Base-by-base conservation (phyloP, 2,888 invertebrate genomes). In the Tinea trinotella region DNA sequence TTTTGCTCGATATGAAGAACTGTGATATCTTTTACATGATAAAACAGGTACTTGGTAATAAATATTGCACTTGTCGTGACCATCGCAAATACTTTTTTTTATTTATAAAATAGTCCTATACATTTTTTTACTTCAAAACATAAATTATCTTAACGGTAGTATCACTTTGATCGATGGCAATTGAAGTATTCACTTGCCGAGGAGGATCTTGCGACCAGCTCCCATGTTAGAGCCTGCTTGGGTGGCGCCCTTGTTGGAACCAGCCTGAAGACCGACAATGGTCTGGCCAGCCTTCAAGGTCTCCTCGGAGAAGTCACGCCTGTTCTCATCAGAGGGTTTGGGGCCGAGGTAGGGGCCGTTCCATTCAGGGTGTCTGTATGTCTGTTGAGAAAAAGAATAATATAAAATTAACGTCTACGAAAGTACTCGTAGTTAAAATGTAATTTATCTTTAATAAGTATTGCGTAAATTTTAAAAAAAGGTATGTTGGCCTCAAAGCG, bases 241-340 rank as follows among this genome's bases (percentile, higher is more conserved):
- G 57, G 93, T 92, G 64, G 97, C 97, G 44, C 97, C 98, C 85
- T 97, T 96, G 91, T 98, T 98, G 76, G 92, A 92, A 57, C 98
- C 98, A 63, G 96, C 97, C 81, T 98, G 98, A 53, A 98, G 92
- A 67, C 97, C 97, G 67, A 98, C 94, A 67, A 96, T 88, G 61
- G 92, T 90, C 83, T 98, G 90, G 19, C 97, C 97, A 61, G 96
- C 96, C 64, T 91, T 91, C 66, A 98, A 73, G 71, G 94, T 94
- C 73, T 97, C 98, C 0, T 97, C 97, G 17, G 92, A 91, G 89
- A 98, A 98, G 30, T 98, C 94, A 61, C 97, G 93, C 79, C 96
- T 95, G 91, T 95, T 93, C 75, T 96, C 96, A 13, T 97, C 96
- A 57, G 97, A 79, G 65, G 98, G 97, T 83, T 95, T 97, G 70